Conservation (phyloP, 2,888 invertebrate species). For the Hemithea aestivaria region DNA sequence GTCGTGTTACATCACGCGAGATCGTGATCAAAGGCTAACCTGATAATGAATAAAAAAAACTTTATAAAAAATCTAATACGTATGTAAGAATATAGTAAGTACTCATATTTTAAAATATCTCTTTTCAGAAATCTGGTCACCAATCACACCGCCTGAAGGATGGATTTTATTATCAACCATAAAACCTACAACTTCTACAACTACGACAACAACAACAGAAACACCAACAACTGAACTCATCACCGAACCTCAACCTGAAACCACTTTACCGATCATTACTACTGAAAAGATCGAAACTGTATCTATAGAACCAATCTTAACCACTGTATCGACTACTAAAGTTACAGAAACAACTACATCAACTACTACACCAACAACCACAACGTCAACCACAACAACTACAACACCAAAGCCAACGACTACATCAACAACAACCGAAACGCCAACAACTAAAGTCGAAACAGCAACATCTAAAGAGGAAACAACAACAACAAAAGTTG, state of each 20-base stretch:
- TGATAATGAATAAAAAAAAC: no score
- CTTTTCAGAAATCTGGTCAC: slow-evolving; percentile 80
- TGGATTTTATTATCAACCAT: slow-evolving; percentile 80
- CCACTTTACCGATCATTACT: slow-evolving; percentile 32
- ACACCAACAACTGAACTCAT: slow-evolving; percentile 22
- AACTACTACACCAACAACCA: slow-evolving; percentile 19
- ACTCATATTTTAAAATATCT: background rate
- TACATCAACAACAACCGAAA: slow-evolving; percentile 47
- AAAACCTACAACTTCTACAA: slow-evolving; percentile 46
- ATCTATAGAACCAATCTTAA: slow-evolving; percentile 9
- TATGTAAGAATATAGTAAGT: no score
- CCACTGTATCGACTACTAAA: slow-evolving; percentile 44
- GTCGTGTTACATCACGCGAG: no score
- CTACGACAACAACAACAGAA: slow-evolving; percentile 32
- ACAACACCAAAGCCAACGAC: slow-evolving; percentile 27
- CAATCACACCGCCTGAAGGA: slow-evolving; percentile 82
- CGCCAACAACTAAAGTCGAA: slow-evolving; percentile 32
- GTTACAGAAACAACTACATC: slow-evolving; percentile 43
- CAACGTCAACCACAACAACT: slow-evolving; percentile 23
- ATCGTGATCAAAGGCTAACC: no score
- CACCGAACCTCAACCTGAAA: slow-evolving; percentile 22
- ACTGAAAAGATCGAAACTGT: slow-evolving; percentile 16
- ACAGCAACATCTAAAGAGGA: slow-evolving; percentile 29
- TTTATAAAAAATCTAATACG: no score
- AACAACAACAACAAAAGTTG: slow-evolving; percentile 37